Percentiles rank a stretch among this genome's conserved stretches.
Conservation (phyloP, 2,113 vertebrate species). For the Pterophyllum scalare region DNA sequence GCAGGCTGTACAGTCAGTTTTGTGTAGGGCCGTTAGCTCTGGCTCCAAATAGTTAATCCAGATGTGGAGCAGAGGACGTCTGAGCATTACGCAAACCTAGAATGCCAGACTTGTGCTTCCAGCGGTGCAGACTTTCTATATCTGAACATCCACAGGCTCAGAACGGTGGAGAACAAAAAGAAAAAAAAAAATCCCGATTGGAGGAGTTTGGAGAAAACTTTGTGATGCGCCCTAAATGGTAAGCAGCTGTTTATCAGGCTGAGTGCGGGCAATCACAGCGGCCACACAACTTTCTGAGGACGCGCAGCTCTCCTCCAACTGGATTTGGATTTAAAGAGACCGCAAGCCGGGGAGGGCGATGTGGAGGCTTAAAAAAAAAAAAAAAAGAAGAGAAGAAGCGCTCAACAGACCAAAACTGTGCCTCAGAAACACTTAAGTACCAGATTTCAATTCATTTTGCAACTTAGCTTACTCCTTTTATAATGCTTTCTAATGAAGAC, state of each 20-base stretch:
- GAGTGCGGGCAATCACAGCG: slow-evolving; percentile 54
- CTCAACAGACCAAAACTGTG: neutral
- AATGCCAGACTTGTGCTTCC: slow-evolving; percentile 52
- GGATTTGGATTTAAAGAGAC: slow-evolving; percentile 80
- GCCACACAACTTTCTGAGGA: slow-evolving; percentile 60
- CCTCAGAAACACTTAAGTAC: neutral
- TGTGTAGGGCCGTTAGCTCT: slow-evolving; percentile 44
- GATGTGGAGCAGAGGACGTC: slow-evolving; percentile 69
- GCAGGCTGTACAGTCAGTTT: slow-evolving; percentile 21
- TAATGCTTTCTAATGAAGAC: neutral
- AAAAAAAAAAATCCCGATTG: neutral
- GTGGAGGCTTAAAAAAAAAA: slow-evolving; percentile 16
- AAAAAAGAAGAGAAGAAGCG: neutral
- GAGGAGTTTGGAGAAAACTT: slow-evolving; percentile 34
- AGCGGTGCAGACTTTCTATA: slow-evolving; percentile 40
- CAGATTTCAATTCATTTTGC: neutral
- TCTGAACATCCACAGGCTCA: slow-evolving; percentile 32
- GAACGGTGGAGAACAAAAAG: neutral
- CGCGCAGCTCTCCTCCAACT: slow-evolving; percentile 54
- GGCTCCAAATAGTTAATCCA: slow-evolving; percentile 80
- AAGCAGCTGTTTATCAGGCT: slow-evolving; percentile 74
- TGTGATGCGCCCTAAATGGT: slow-evolving; percentile 54
- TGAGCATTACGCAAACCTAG: slow-evolving; percentile 66
- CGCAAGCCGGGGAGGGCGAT: slow-evolving; percentile 57
- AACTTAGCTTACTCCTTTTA: neutral